phyloP scores from a whole-genome alignment of 2,113 vertebrate genomes.

The Nycticebus coucang region DNA sequence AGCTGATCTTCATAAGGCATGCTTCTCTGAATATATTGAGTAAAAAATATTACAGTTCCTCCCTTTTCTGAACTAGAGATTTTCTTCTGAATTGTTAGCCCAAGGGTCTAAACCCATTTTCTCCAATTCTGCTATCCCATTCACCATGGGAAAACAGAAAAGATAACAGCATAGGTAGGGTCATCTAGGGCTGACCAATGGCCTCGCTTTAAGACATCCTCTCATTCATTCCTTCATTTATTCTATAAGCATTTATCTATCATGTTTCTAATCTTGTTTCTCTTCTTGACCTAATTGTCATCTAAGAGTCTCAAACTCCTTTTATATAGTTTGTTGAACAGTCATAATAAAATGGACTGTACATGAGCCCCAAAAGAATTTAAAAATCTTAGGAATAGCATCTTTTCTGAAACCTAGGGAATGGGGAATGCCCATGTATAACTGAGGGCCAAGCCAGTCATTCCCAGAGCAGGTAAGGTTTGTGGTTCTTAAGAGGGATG shows the following conservation, averaged over 20 bases:
- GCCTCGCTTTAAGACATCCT: background rate
- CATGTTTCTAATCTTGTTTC: constrained; percentile 10
- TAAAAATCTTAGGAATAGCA: background rate
- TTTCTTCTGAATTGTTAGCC: background rate
- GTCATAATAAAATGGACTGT: background rate
- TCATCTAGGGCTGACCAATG: background rate
- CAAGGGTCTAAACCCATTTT: background rate
- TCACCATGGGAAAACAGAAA: background rate
- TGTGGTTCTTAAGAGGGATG: background rate
- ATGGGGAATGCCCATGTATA: background rate
- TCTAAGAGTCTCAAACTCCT: background rate
- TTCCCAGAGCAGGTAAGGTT: background rate
- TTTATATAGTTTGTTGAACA: constrained; percentile 23
- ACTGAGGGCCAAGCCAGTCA: background rate
- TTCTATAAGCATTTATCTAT: background rate
- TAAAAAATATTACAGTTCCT: background rate
- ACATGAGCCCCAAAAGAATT: background rate
- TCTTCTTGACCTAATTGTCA: background rate
- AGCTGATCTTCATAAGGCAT: background rate
- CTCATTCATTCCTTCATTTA: background rate
- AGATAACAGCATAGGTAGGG: background rate
- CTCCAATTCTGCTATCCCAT: background rate
- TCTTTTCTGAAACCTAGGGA: background rate
- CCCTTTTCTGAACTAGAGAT: background rate
- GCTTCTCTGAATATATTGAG: background rate